Conservation (phyloP, 1,140 invertebrate species). For the Drosophila willistoni region DNA sequence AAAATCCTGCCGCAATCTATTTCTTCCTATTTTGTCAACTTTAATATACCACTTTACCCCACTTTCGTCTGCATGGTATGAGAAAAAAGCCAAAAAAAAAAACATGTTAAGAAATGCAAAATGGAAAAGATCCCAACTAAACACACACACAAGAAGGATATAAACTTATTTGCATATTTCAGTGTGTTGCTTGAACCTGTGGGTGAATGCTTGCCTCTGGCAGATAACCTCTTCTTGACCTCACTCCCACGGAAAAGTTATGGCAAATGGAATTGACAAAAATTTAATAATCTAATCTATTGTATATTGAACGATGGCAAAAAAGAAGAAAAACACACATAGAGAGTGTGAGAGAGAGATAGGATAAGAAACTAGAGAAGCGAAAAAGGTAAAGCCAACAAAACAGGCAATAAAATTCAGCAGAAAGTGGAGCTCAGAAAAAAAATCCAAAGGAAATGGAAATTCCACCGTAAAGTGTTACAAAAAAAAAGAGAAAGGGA, state of each 20-base stretch:
- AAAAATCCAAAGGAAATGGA: not conserved
- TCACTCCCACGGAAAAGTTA: conserved; percentile 8
- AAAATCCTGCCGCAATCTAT: too few relatives aligned
- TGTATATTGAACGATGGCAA: conserved; percentile 9
- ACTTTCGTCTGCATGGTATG: not conserved
- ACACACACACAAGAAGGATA: conserved; percentile 38
- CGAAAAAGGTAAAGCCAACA: not conserved
- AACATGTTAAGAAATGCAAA: conserved; percentile 26
- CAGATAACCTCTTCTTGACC: conserved; percentile 31
- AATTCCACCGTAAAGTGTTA: too few relatives aligned
- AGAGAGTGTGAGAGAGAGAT: too few relatives aligned
- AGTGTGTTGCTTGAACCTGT: conserved; percentile 52
- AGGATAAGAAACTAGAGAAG: not conserved
- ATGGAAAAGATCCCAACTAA: conserved; percentile 19
- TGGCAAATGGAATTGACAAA: conserved; percentile 11
- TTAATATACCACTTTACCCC: too few relatives aligned
- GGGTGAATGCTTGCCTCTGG: conserved; percentile 58
- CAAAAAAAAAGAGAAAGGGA: not conserved
- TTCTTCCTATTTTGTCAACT: too few relatives aligned
- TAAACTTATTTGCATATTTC: conserved; percentile 78
- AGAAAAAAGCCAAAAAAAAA: conserved; percentile 32
- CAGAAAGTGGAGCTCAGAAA: not conserved
- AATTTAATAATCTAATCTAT: conserved; percentile 14
- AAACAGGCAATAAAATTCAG: not conserved
- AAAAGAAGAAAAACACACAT: not conserved